Percentiles rank a stretch among this genome's conserved stretches.
Evolutionary conservation across 1,140 invertebrate species (phyloP).

Genomic region (Pseudoatta argentina): DNA sequence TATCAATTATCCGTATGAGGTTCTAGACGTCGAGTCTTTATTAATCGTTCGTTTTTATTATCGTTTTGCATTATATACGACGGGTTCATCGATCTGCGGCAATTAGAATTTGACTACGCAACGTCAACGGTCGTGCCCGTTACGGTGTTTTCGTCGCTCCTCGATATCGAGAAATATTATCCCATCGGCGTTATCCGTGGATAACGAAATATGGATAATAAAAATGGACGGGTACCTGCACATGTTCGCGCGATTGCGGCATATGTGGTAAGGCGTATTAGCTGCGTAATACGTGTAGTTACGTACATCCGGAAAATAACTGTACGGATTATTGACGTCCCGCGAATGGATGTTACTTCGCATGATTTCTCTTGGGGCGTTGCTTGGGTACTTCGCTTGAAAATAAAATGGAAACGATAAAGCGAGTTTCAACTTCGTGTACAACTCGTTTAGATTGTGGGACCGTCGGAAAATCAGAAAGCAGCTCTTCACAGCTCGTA

Average conservation of each 20-base stretch:
- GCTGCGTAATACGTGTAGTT: neutral
- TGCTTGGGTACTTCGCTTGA: neutral
- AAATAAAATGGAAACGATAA: slow-evolving; percentile 22
- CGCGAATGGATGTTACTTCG: slow-evolving; percentile 36
- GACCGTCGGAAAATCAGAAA: slow-evolving; percentile 20
- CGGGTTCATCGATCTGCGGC: neutral
- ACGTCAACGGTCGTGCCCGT: neutral
- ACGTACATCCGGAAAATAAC: slow-evolving; percentile 14
- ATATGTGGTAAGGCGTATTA: no score
- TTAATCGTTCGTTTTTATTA: slow-evolving; percentile 43
- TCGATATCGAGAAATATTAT: neutral
- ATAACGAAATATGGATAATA: neutral
- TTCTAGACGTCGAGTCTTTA: slow-evolving; percentile 17
- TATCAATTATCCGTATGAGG: slow-evolving; percentile 41
- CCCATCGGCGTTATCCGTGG: neutral
- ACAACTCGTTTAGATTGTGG: slow-evolving; percentile 19
- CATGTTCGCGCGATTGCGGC: no score
- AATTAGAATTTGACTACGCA: slow-evolving; percentile 4
- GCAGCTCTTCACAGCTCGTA: neutral
- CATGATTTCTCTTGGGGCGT: slow-evolving; percentile 57
- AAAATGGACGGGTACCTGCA: no score
- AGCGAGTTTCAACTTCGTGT: neutral
- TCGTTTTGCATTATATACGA: neutral
- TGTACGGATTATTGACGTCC: slow-evolving; percentile 35
- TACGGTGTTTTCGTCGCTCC: neutral